Base-by-base conservation (phyloP, 2,113 vertebrate species). In the Chamaea fasciata region DNA sequence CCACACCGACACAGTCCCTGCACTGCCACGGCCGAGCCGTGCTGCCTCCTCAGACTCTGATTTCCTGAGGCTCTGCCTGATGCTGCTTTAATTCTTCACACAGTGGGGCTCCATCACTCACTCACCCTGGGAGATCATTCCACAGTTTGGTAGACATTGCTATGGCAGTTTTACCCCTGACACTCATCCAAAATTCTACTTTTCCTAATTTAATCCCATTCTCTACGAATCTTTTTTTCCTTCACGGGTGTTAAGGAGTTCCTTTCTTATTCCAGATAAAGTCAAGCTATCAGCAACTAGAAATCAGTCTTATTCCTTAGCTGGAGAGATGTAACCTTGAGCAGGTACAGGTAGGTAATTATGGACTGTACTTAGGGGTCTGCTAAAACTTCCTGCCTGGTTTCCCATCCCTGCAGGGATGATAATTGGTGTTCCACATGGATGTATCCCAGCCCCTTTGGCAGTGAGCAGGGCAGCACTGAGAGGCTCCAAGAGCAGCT, bases 391-490 rank as follows among this genome's bases (percentile, higher is more conserved):
- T 93, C 89, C 95, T 97, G 85, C 92, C 91, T 90, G 80, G 97
- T 83, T 94, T 95, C 75, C 70, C 19, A 0, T 73, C 60, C 87
- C 89, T 94, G 94, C 78, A 89, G 92, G 77, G 91, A 89, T 79
- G 71, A 41, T 94, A 96, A 97, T 88, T 97, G 90, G 70, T 83
- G 85, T 89, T 94, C 68, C 62, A 92, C 53, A 35, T 74, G 81
- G 55, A 75, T 91, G 87, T 24, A 46, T 75, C 70, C 53, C 10
- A 5, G 57, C 33, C 84, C 86, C 76, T 76, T 69, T 37, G 75
- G 93, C 57, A 77, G 77, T 0, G 2, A 35, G 64, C 55, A 81
- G 69, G 59, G 80, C 47, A 77, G 75, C 68, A 17, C 65, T 56
- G 83, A 74, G 8, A 6, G 64, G 65, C 63, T 65, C 59, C 22